Evolutionary conservation across 2,888 invertebrate genomes (phyloP).

Genomic region (Nomada hirtipes): DNA sequence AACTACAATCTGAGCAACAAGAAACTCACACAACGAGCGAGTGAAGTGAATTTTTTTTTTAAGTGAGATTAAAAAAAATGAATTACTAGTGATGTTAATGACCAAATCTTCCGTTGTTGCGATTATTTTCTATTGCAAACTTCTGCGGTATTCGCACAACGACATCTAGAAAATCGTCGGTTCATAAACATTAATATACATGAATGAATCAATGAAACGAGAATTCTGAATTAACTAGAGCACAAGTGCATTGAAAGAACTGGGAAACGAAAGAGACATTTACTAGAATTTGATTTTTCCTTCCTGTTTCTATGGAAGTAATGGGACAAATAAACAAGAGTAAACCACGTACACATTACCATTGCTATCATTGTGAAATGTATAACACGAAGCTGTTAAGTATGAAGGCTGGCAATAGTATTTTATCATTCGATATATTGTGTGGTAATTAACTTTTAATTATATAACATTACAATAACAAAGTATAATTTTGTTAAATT

Average conservation of each 20-base stretch:
- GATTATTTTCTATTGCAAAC: slow-evolving; percentile 56
- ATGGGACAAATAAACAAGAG: slow-evolving; percentile 50
- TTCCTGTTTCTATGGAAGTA: slow-evolving; percentile 48
- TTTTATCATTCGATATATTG: slow-evolving; percentile 77
- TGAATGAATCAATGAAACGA: slow-evolving; percentile 36
- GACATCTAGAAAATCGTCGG: slow-evolving; percentile 52
- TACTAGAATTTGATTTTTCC: slow-evolving; percentile 50
- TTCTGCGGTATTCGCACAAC: slow-evolving; percentile 65
- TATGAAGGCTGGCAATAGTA: slow-evolving; percentile 79
- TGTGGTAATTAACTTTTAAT: slow-evolving; percentile 82
- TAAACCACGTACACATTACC: slow-evolving; percentile 55
- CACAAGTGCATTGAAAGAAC: slow-evolving; percentile 64
- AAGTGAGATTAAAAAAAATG: slow-evolving; percentile 21
- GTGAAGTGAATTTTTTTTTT: slow-evolving; percentile 65
- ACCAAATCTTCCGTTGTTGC: slow-evolving; percentile 55
- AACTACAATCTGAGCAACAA: slow-evolving; percentile 86
- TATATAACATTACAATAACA: slow-evolving; percentile 78
- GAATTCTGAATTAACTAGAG: slow-evolving; percentile 47
- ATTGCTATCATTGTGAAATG: slow-evolving; percentile 63
- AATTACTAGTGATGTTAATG: slow-evolving; percentile 42
- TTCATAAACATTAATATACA: slow-evolving; percentile 40
- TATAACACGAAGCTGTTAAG: slow-evolving; percentile 61
- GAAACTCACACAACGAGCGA: slow-evolving; percentile 73
- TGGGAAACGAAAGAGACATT: slow-evolving; percentile 45
- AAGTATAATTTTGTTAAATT: slow-evolving; percentile 82